These are phyloP conservation scores for Heliconius himera DNA, from an alignment of 1,140 invertebrate genomes.

Conservation along the genomic window DNA sequence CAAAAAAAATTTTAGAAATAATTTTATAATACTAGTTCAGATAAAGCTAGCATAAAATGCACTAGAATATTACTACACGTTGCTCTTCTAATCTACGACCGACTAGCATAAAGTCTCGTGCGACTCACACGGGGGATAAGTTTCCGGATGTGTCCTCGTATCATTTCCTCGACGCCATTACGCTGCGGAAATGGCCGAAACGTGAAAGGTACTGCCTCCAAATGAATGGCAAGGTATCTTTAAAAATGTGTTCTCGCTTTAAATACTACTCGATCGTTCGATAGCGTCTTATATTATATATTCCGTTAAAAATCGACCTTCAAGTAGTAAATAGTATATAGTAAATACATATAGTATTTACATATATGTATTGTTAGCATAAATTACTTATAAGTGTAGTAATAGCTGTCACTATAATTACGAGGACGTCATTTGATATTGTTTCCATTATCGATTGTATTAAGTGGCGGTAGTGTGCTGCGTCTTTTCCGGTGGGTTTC, in stretches of 20 bases:
- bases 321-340: no score
- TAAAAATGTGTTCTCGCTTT: background rate
- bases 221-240: background rate
- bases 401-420: no score
- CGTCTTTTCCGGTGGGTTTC: no score
- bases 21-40: no score
- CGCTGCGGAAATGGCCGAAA: constrained; percentile 50
- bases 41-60: background rate
- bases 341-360: background rate
- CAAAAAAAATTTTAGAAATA: background rate
- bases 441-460: no score
- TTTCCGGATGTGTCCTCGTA: constrained; percentile 51
- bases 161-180: constrained; percentile 48
- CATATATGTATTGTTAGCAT: no score
- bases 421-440: no score
- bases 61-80: background rate
- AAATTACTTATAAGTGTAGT: no score
- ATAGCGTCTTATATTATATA: background rate
- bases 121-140: constrained; percentile 36
- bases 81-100: constrained; percentile 24
- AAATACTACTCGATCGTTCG: background rate
- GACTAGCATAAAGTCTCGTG: constrained; percentile 28
- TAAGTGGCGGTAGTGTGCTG: no score
- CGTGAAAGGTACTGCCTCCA: background rate
- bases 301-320: background rate